phyloP scores from a whole-genome alignment of 1,140 invertebrate species.

The Lutraria rhynchaena region DNA sequence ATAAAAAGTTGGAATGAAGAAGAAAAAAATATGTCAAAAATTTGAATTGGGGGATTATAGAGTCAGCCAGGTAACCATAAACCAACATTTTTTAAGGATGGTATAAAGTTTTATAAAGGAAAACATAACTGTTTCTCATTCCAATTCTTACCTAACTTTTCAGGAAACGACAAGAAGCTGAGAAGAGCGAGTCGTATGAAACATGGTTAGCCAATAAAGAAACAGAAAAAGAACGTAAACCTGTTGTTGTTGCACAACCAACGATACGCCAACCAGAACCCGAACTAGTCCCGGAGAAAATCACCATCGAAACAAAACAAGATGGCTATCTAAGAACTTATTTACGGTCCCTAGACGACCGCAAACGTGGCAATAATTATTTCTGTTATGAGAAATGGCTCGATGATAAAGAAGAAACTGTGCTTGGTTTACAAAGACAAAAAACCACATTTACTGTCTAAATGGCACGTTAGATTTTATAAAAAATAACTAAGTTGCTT shows the following conservation, averaged over 20 bases:
- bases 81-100: too few species aligned
- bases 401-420: slow-evolving; percentile 52
- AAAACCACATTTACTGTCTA: slow-evolving; percentile 48
- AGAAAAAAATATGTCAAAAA: too few species aligned
- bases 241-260: neutral
- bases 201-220: slow-evolving; percentile 59
- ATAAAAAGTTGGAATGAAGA: too few species aligned
- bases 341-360: slow-evolving; percentile 44
- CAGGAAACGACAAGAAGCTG: slow-evolving; percentile 49
- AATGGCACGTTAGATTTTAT: neutral
- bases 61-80: too few species aligned
- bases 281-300: neutral
- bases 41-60: too few species aligned
- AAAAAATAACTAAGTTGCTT: too few species aligned
- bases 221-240: slow-evolving; percentile 39
- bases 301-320: neutral
- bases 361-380: slow-evolving; percentile 33
- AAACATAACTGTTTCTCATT: too few species aligned
- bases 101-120: too few species aligned
- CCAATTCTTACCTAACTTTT: too few species aligned
- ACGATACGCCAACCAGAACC: neutral
- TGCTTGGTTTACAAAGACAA: slow-evolving; percentile 35
- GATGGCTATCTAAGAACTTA: slow-evolving; percentile 51
- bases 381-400: slow-evolving; percentile 54
- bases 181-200: slow-evolving; percentile 60